These are phyloP conservation scores for Hylaeus volcanicus DNA, from an alignment of 1,140 invertebrate genomes.

Conservation along the genomic window DNA sequence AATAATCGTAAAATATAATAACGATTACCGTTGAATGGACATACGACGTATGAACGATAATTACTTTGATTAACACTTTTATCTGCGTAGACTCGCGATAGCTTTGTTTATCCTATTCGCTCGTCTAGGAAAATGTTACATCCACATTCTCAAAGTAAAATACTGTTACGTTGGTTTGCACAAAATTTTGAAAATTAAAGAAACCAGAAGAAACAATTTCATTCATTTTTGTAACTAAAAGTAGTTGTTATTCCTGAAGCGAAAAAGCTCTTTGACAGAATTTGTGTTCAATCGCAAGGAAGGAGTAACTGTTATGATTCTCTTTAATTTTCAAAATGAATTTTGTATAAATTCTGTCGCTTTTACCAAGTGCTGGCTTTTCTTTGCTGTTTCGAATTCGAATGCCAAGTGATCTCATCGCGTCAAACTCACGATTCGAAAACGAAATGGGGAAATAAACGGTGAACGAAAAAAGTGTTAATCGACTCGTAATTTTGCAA, in stretches of 20 bases:
- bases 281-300: too few species aligned
- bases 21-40: conserved; percentile 6
- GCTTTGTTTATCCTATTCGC: conserved; percentile 10
- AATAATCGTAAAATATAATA: conserved; percentile 54
- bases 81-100: conserved; percentile 17
- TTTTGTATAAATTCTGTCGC: background rate
- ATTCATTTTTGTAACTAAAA: too few species aligned
- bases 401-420: conserved; percentile 36
- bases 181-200: too few species aligned
- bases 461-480: conserved; percentile 31
- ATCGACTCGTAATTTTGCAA: conserved; percentile 32
- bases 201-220: too few species aligned
- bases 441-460: background rate
- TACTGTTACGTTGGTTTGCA: too few species aligned
- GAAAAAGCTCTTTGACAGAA: too few species aligned
- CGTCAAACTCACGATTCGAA: background rate
- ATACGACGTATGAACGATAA: background rate
- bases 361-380: background rate
- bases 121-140: conserved; percentile 10
- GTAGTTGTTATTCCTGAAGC: too few species aligned
- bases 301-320: too few species aligned
- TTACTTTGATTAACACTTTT: conserved; percentile 52
- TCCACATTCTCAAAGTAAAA: background rate
- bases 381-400: background rate
- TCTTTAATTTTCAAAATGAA: background rate